phyloP scores from a whole-genome alignment of 2,797 vertebrate genomes.

The Parambassis ranga region DNA sequence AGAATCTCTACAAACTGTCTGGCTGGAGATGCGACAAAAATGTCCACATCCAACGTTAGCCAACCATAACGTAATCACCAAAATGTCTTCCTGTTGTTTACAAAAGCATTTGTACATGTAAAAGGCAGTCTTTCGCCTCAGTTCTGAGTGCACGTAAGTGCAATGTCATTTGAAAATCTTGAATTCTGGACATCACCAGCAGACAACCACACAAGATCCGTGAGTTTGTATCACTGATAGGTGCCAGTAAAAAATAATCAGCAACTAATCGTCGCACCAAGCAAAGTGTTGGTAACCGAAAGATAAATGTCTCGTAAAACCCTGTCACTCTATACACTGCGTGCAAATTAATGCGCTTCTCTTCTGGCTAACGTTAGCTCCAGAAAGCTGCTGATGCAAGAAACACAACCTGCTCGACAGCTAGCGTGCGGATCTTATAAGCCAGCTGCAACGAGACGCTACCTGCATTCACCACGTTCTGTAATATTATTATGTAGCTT shows the following conservation, averaged over 20 bases:
- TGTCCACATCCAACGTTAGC: constrained; percentile 38
- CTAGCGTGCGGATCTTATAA: constrained; percentile 31
- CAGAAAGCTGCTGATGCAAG: constrained; percentile 72
- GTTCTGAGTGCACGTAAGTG: neutral
- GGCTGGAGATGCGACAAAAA: constrained; percentile 60
- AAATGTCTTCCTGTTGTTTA: constrained; percentile 72
- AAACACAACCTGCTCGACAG: constrained; percentile 61
- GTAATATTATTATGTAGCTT: neutral
- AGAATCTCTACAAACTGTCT: neutral
- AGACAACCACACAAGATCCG: neutral
- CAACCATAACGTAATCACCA: constrained; percentile 56
- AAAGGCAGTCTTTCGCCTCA: neutral
- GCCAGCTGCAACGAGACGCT: constrained; percentile 50
- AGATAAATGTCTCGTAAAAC: constrained; percentile 13
- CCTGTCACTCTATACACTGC: constrained; percentile 13
- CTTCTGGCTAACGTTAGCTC: constrained; percentile 51
- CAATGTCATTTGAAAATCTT: constrained; percentile 1
- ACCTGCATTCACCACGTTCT: constrained; percentile 9
- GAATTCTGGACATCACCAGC: neutral
- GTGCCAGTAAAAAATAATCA: neutral
- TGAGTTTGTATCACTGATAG: neutral
- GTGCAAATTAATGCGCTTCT: constrained; percentile 41
- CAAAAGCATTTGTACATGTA: constrained; percentile 22
- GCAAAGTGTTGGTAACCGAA: neutral
- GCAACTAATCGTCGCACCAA: neutral